Evolutionary conservation across 2,113 vertebrate species (phyloP).

Genomic region (Beaufortia kweichowensis): DNA sequence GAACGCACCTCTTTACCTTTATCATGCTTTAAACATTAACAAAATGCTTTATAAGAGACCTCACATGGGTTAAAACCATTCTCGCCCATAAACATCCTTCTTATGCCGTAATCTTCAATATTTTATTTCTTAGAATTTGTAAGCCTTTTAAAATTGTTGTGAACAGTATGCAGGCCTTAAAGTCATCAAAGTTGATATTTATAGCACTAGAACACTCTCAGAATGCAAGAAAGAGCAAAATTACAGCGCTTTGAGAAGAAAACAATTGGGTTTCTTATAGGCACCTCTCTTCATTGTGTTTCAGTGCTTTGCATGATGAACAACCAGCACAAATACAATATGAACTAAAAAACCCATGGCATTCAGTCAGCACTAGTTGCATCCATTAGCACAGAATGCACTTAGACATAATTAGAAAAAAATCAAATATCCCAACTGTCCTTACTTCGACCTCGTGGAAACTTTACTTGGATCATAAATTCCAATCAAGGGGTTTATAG

Average conservation of each 20-base stretch:
- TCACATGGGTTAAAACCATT: too few species aligned
- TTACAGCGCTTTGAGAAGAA: background rate
- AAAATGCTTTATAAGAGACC: too few species aligned
- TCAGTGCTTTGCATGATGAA: background rate
- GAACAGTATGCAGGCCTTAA: too few species aligned
- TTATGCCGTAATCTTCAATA: too few species aligned
- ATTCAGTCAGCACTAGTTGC: constrained; percentile 26
- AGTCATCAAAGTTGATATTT: too few species aligned
- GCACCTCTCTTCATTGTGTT: background rate
- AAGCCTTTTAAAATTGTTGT: too few species aligned
- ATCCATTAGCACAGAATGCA: constrained; percentile 31
- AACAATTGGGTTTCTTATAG: background rate
- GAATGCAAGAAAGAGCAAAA: constrained; percentile 1
- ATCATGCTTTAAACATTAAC: too few species aligned
- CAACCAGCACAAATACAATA: background rate
- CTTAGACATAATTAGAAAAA: constrained; percentile 39
- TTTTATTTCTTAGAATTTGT: too few species aligned
- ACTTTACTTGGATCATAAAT: constrained; percentile 35
- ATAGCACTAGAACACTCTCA: background rate
- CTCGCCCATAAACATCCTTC: too few species aligned
- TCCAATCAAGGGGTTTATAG: constrained; percentile 41
- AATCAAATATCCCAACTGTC: constrained; percentile 32
- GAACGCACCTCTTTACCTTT: too few species aligned
- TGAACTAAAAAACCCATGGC: constrained; percentile 5
- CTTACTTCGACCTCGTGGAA: constrained; percentile 33